Conservation (phyloP, 2,113 vertebrate genomes). For the Oncorhynchus nerka region DNA sequence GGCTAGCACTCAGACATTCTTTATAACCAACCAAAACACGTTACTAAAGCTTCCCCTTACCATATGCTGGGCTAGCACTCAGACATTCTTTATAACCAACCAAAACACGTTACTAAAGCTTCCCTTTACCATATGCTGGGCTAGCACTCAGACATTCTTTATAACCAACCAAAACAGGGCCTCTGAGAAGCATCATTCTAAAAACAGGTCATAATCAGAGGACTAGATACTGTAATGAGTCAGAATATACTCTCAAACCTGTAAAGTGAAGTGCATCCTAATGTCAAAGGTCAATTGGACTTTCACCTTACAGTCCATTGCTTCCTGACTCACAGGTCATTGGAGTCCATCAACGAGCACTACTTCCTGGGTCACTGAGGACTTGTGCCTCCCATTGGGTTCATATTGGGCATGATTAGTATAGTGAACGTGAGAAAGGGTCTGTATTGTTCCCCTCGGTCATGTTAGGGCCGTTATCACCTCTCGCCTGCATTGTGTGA, state of each 20-base stretch:
- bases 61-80: not conserved
- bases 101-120: slow-evolving; percentile 52
- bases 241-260: slow-evolving; percentile 20
- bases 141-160: too few species aligned
- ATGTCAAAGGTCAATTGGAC: slow-evolving; percentile 13
- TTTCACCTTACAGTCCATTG: slow-evolving; percentile 10
- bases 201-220: too few species aligned
- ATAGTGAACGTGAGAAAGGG: slow-evolving; percentile 57
- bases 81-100: not conserved
- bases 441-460: slow-evolving; percentile 55
- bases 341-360: slow-evolving; percentile 16
- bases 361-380: slow-evolving; percentile 33
- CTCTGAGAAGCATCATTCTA: slow-evolving; percentile 10
- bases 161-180: slow-evolving; percentile 35
- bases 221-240: not conserved
- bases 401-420: slow-evolving; percentile 61
- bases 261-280: not conserved
- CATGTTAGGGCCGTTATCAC: slow-evolving; percentile 64
- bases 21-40: slow-evolving; percentile 23
- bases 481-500: slow-evolving; percentile 63
- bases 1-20: too few species aligned
- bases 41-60: slow-evolving; percentile 46
- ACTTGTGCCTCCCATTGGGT: slow-evolving; percentile 53
- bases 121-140: not conserved
- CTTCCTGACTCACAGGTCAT: slow-evolving; percentile 32